Evolutionary conservation across 2,113 vertebrate genomes (phyloP), one percentile per base, ranked within the genome.

Genomic region (Micronycteris hirsuta): DNA sequence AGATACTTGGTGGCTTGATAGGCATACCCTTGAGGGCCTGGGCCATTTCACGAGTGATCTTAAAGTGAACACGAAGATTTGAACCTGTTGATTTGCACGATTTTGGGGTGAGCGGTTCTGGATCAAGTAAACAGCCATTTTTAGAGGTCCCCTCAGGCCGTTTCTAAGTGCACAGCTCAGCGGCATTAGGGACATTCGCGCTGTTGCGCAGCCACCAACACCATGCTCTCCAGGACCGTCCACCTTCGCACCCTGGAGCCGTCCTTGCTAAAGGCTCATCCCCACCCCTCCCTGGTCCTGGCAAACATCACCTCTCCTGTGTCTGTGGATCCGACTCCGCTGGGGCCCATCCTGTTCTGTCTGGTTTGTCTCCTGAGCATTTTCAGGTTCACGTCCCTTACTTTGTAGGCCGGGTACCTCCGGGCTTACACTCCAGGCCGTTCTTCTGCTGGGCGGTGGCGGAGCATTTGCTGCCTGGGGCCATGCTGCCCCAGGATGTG

Each of bases 171-270:
- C 31, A 17, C 4, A 2, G 54, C 5, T 47, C 68, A 7, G 3
- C 0, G 22, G 45, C 19, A 0, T 13, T 38, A 2, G 7, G 6
- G 10, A 4, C 31, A 14, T 6, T 31, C 13, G 0, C 36, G 3
- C 19, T 0, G 14, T 1, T 0, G 0, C 17, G 3, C 15, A 9
- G 45, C 78, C 4, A 4, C 67, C 28, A 15, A 45, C 14, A 1
- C 33, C 41, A n/a, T n/a, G n/a, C 1, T 49, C 84, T 67, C 36
- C 56, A 14, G 80, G 63, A 12, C 12, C 1, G 31, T 38, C 15
- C 31, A 1, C 31, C 41, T 31, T 65, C 89, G 70, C 28, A 4
- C 19, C 13, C 16, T 22, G 85, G 70, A 4, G 2, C 86, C 24
- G 26, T 31, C 38, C 78, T 6, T 20, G 2, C 1, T 0, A 10